These are phyloP conservation scores for Plutomurus gul DNA, from an alignment of 1,140 invertebrate genomes.

Conservation along the genomic window DNA sequence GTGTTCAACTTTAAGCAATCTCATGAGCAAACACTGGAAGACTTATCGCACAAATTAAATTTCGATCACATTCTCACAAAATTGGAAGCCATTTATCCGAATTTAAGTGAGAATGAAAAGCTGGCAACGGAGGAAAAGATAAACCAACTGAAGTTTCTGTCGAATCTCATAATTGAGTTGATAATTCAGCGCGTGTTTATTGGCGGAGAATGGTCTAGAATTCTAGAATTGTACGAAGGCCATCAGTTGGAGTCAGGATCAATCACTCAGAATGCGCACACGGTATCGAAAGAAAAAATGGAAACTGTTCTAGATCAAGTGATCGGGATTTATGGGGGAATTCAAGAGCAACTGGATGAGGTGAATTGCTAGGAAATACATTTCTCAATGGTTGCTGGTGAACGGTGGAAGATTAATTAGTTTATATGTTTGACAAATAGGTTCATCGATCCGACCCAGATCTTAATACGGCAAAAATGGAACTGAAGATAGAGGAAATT, in stretches of 20 bases:
- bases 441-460: constrained; percentile 37
- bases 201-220: constrained; percentile 17
- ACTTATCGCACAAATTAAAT: neutral
- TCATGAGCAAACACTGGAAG: constrained; percentile 17
- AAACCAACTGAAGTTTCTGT: constrained; percentile 30
- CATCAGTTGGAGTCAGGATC: neutral
- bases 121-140: constrained; percentile 36
- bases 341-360: constrained; percentile 30
- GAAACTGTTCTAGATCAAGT: constrained; percentile 12
- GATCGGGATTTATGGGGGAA: neutral
- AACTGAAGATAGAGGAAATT: constrained; percentile 32
- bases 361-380: too few relatives aligned
- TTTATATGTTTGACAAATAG: constrained; percentile 10
- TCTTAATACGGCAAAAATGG: constrained; percentile 28
- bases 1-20: neutral
- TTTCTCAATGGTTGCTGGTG: neutral
- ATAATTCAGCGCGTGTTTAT: constrained; percentile 29
- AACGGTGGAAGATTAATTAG: neutral
- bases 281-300: neutral
- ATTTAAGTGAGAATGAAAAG: constrained; percentile 38
- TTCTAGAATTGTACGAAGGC: neutral
- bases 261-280: neutral
- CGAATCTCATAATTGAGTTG: constrained; percentile 28
- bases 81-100: constrained; percentile 32
- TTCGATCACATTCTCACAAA: constrained; percentile 5